phyloP scores from a whole-genome alignment of 2,888 invertebrate genomes.

The Linnaemya vulpina region DNA sequence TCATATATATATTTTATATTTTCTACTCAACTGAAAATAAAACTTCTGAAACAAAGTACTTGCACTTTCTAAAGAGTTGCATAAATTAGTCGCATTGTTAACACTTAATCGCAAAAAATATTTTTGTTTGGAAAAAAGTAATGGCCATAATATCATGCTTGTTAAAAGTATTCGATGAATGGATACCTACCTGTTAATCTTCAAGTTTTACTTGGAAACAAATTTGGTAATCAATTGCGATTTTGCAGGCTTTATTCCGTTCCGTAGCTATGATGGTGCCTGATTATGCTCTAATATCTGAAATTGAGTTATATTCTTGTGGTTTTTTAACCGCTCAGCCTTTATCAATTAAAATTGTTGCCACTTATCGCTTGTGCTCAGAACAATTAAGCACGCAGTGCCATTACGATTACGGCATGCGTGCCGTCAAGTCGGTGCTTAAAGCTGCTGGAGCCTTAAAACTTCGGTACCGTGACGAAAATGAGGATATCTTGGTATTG shows the following conservation, averaged over 20 bases:
- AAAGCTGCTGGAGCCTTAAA: constrained; percentile 96
- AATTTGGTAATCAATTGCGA: not conserved
- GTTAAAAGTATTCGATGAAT: too few species aligned
- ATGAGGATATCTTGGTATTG: constrained; percentile 93
- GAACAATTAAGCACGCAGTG: constrained; percentile 96
- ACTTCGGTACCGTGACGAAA: constrained; percentile 92
- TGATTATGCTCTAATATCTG: constrained; percentile 96
- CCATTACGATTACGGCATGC: constrained; percentile 98
- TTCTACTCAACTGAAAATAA: too few species aligned
- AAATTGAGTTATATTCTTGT: constrained; percentile 96
- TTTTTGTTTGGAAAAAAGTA: too few species aligned
- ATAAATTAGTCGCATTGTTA: too few species aligned
- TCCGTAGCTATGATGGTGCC: constrained; percentile 99
- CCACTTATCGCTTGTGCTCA: constrained; percentile 95
- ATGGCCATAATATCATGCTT: too few species aligned
- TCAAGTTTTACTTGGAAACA: too few species aligned
- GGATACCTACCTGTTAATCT: too few species aligned
- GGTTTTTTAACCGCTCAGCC: constrained; percentile 95
- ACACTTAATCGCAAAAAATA: too few species aligned
- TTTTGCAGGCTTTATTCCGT: constrained; percentile 90
- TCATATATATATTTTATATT: too few species aligned
- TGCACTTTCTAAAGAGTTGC: too few species aligned
- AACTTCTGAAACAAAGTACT: too few species aligned
- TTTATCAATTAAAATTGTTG: constrained; percentile 96
- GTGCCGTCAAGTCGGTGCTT: constrained; percentile 96